A percentile compares a stretch with the other conserved stretches of the same genome.
These are phyloP conservation scores for Tragopan temminckii DNA, from an alignment of 2,797 vertebrate genomes.

Conservation along the genomic window DNA sequence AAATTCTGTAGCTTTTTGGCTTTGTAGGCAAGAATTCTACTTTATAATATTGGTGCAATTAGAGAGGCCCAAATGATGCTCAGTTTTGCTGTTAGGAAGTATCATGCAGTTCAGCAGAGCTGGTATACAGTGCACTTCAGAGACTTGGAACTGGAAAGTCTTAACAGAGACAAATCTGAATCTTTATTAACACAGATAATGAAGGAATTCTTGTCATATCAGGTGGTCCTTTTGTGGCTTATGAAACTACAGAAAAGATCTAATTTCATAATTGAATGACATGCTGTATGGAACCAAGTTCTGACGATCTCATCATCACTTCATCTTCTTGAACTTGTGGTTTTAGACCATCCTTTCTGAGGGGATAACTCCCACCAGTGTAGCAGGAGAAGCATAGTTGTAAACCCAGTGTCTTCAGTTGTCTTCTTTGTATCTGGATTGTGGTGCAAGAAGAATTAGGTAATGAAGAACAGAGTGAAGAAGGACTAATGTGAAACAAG, in stretches of 20 bases:
- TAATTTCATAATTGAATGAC: background rate
- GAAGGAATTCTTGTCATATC: background rate
- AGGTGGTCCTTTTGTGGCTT: background rate
- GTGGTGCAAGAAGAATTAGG: background rate
- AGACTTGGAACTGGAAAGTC: background rate
- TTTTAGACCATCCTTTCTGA: background rate
- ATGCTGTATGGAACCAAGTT: background rate
- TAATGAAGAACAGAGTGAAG: background rate
- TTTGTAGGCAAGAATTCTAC: constrained; percentile 9
- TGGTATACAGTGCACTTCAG: background rate
- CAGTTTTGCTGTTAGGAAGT: background rate
- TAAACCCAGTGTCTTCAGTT: background rate
- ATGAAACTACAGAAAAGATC: background rate
- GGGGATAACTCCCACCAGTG: rapidly evolving
- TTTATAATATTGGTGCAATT: background rate
- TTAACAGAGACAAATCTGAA: background rate
- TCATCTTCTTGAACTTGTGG: background rate
- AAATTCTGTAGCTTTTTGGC: constrained; percentile 32
- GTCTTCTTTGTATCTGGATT: background rate
- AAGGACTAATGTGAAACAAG: background rate
- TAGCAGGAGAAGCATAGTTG: background rate
- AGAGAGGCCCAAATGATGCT: background rate
- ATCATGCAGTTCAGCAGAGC: background rate
- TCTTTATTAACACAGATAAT: background rate
- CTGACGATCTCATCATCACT: background rate